phyloP scores from a whole-genome alignment of 2,888 invertebrate genomes.

The Tetrapedia diversipes region DNA sequence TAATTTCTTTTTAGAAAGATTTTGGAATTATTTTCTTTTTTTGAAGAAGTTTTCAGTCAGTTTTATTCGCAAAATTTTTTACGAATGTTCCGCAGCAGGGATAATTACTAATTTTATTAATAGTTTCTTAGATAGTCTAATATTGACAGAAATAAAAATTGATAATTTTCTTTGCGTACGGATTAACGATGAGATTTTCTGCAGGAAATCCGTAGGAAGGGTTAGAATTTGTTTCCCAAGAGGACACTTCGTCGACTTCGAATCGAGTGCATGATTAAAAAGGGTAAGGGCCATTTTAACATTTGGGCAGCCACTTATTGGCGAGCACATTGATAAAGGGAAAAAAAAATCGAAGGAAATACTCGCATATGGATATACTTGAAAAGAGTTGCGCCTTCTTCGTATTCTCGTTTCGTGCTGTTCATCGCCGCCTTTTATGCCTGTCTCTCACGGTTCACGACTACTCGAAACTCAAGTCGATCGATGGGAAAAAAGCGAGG shows the following conservation, averaged over 20 bases:
- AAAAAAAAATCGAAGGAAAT: slow-evolving; percentile 54
- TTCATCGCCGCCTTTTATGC: slow-evolving; percentile 31
- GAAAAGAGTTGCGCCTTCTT: slow-evolving; percentile 54
- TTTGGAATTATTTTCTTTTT: too few species aligned
- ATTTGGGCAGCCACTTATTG: slow-evolving; percentile 47
- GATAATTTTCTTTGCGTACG: too few species aligned
- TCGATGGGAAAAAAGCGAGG: slow-evolving; percentile 24
- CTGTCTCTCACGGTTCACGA: slow-evolving; percentile 55
- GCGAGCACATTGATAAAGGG: slow-evolving; percentile 2
- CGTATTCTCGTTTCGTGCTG: slow-evolving; percentile 36
- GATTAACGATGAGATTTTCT: too few species aligned
- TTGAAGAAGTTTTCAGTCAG: too few species aligned
- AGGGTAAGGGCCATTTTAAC: slow-evolving; percentile 27
- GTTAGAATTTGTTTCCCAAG: slow-evolving; percentile 1
- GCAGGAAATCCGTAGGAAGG: background rate
- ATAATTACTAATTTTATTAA: too few species aligned
- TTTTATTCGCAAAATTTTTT: too few species aligned
- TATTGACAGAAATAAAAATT: too few species aligned
- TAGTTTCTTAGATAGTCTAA: too few species aligned
- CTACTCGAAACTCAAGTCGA: slow-evolving; percentile 61
- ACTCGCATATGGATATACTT: slow-evolving; percentile 65
- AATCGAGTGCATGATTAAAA: background rate
- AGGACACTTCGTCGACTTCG: background rate
- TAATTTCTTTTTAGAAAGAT: too few species aligned
- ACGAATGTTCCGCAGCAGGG: too few species aligned